Evolutionary conservation across 2,113 vertebrate genomes (phyloP).

Genomic region (Muscicapa adusta): DNA sequence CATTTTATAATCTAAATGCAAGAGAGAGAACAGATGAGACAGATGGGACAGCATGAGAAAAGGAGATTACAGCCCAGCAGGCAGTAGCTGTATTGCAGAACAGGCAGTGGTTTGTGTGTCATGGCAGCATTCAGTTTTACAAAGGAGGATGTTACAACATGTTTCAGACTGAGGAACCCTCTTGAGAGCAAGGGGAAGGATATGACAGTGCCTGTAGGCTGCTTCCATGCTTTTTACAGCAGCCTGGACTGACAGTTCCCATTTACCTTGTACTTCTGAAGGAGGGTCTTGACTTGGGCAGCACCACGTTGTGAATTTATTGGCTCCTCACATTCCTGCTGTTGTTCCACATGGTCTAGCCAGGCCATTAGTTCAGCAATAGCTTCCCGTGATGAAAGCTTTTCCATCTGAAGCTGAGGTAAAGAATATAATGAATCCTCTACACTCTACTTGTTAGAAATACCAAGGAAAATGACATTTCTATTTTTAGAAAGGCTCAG

Average conservation of each 20-base stretch:
- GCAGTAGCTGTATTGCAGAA: not conserved
- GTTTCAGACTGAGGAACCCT: not conserved
- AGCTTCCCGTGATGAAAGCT: slow-evolving; percentile 78
- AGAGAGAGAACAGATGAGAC: not conserved
- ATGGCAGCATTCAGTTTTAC: not conserved
- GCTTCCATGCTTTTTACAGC: not conserved
- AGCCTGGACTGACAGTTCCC: not conserved
- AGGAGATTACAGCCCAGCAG: not conserved
- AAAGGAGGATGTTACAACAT: not conserved
- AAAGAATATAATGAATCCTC: slow-evolving; percentile 51
- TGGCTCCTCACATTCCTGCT: slow-evolving; percentile 23
- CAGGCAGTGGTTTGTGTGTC: not conserved
- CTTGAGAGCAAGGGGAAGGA: not conserved
- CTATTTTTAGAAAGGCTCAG: slow-evolving; percentile 52
- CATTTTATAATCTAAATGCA: not conserved
- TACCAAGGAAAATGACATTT: slow-evolving; percentile 7
- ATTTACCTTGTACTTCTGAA: slow-evolving; percentile 83
- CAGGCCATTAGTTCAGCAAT: slow-evolving; percentile 79
- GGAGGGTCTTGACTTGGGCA: slow-evolving; percentile 63
- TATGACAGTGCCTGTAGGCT: not conserved
- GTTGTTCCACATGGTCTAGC: slow-evolving; percentile 70
- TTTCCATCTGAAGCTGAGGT: slow-evolving; percentile 82
- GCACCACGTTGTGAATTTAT: not conserved
- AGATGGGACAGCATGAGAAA: not conserved
- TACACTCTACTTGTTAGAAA: slow-evolving; percentile 16